Evolutionary conservation across 2,797 vertebrate species (phyloP).

Genomic region (Euphonia xanthogaster): DNA sequence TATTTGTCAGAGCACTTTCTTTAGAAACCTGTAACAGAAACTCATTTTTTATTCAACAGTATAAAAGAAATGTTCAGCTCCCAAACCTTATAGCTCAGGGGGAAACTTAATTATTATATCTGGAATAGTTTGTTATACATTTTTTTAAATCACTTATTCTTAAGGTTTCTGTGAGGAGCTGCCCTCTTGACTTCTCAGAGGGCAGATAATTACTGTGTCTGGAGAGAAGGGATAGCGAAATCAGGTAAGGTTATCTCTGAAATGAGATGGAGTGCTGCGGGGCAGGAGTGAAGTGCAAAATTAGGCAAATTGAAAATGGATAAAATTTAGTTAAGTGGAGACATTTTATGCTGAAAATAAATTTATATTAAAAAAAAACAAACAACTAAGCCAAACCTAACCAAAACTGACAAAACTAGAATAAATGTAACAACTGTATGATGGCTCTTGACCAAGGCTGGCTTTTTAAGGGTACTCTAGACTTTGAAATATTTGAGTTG

Average conservation of each 20-base stretch:
- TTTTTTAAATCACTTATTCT: neutral
- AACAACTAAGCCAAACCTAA: neutral
- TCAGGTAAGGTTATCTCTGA: neutral
- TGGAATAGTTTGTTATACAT: neutral
- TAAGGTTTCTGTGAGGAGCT: neutral
- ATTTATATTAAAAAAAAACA: neutral
- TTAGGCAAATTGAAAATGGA: neutral
- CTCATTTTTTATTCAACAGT: neutral
- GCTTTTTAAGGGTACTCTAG: neutral
- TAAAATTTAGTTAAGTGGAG: neutral
- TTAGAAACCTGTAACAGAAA: neutral
- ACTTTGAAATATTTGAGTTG: neutral
- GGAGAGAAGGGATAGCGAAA: neutral
- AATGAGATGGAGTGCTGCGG: neutral
- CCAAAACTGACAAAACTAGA: neutral
- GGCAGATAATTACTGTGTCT: neutral
- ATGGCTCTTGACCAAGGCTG: neutral
- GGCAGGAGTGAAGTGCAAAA: neutral
- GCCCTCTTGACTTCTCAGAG: neutral
- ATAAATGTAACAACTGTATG: neutral
- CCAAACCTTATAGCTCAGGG: neutral
- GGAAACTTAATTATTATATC: neutral
- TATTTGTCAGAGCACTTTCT: neutral
- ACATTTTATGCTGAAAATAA: neutral
- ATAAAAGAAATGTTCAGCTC: neutral